A percentile compares a stretch with the other conserved stretches of the same genome.
phyloP scores from a whole-genome alignment of 2,888 invertebrate genomes.

The Marasmarcha lunaedactyla region DNA sequence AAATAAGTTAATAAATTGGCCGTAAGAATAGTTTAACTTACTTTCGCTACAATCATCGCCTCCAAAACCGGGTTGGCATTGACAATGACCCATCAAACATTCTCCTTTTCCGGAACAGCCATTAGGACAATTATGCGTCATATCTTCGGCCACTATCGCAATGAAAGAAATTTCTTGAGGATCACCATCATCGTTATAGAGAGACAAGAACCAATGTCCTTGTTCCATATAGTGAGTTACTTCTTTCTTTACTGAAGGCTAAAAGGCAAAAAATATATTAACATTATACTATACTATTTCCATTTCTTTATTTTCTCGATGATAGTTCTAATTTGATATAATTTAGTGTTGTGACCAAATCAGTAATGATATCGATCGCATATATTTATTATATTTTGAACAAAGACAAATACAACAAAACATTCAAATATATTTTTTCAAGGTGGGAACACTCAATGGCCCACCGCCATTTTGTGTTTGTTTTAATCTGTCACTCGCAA shows the following conservation, averaged over 20 bases:
- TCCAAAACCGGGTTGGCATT: constrained; percentile 96
- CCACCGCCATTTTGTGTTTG: too few relatives aligned
- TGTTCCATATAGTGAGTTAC: constrained; percentile 95
- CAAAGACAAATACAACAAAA: too few relatives aligned
- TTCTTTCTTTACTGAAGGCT: constrained; percentile 91
- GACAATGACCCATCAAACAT: constrained; percentile 94
- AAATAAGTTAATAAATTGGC: too few relatives aligned
- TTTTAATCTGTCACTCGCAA: too few relatives aligned
- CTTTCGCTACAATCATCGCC: constrained; percentile 97
- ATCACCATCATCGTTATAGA: constrained; percentile 96
- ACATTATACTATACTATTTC: background rate
- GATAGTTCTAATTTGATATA: too few relatives aligned
- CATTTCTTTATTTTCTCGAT: background rate
- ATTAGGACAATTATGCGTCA: constrained; percentile 95
- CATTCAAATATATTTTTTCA: background rate
- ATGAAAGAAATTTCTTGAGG: constrained; percentile 88
- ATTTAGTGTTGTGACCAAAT: too few relatives aligned
- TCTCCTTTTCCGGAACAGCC: constrained; percentile 98
- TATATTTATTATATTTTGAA: too few relatives aligned
- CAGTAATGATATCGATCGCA: too few relatives aligned
- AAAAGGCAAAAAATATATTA: constrained; percentile 17
- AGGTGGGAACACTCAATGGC: background rate
- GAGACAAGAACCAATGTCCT: constrained; percentile 95
- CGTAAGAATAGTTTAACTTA: constrained; percentile 54
- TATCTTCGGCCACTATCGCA: constrained; percentile 87